Evolutionary conservation across 2,888 invertebrate species (phyloP), one percentile per base, ranked within the genome.

Genomic region (Aspidiotus destructor): DNA sequence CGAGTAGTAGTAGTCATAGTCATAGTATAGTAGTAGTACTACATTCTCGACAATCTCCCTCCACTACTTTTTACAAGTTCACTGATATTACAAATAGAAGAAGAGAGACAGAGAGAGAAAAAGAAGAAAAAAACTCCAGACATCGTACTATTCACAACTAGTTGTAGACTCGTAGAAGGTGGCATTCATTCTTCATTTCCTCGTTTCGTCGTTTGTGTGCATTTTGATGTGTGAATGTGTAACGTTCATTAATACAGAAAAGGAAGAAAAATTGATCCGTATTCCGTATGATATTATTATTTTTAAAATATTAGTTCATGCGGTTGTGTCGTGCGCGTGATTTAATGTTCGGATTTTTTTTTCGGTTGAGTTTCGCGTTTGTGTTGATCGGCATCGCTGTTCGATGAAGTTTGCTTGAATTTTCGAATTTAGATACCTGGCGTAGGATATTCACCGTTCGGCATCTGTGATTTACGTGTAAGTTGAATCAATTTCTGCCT

Each of bases 11-110:
- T 54, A 54, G 13, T 52, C 52, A 52, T 52, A 52, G 11, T n/a
- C n/a, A 28, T 28, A 28, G 28, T 28, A 28, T 28, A 28, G 52
- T 52, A n/a, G 55, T 55, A 55, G 58, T 58, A 58, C 58, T 58
- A 58, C 58, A 58, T 58, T 58, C 40, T 58, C 58, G 58, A 17
- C 58, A 28, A 58, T 40, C 58, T 58, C 58, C 58, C 58, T 58
- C 58, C 16, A 17, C 58, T 40, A 6, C n/a, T n/a, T 58, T 28
- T 40, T 40, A 58, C 58, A 58, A 58, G 58, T 58, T 58, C 58
- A 58, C 58, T 58, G 58, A 58, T 58, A 58, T 40, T 16, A 58
- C 58, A 58, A 58, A 28, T 28, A 28, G 28, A 28, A 28, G 28
- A 28, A 28, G 28, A 28, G 28, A 28, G 28, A 28, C 2, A 28